Base-by-base conservation (phyloP, 2,113 vertebrate genomes). In the Xenopus laevis region DNA sequence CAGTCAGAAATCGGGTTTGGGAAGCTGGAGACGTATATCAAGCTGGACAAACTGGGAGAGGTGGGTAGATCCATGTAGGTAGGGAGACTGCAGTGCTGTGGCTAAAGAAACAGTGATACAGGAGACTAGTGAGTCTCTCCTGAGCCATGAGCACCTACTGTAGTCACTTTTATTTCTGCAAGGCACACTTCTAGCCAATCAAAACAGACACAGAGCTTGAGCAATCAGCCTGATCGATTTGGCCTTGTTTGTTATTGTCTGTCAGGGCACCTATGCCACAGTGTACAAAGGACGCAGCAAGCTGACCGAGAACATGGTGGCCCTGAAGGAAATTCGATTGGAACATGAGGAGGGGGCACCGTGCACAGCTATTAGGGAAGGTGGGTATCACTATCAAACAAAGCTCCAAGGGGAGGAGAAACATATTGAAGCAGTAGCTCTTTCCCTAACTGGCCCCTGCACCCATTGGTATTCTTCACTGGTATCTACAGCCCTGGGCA, bases 201-300 rank as follows among this genome's bases (percentile, higher is more conserved):
- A 40, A 5, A 40, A 40, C 33, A 40, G 47, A 13, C 47, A 50
- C 18, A n/a, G n/a, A n/a, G n/a, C n/a, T n/a, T n/a, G n/a, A n/a
- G n/a, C n/a, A n/a, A n/a, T n/a, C n/a, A n/a, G n/a, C 20, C 20
- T 60, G 18, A 53, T 44, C 20, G 53, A n/a, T 9, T 10, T 4
- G 33, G 0, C 53, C 70, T 52, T 65, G 10, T 8, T 4, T 52
- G 0, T 62, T 23, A 70, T 57, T 67, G 12, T 47, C 1, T 13
- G 10, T 52, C 68, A 97, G 95, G 95, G 94, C 17, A 97, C 95
- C 9, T 97, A 97, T 44, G 95, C 95, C 50, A 96, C 95, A 0
- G 94, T 97, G 53, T 97, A 93, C 77, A 97, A 96, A 82, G 95
- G 94, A 9, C 92, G 94, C 77, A 97, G 95, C 83, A 97, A 97